Evolutionary conservation across 2,888 invertebrate species (phyloP).

Genomic region (Norana najaformis): DNA sequence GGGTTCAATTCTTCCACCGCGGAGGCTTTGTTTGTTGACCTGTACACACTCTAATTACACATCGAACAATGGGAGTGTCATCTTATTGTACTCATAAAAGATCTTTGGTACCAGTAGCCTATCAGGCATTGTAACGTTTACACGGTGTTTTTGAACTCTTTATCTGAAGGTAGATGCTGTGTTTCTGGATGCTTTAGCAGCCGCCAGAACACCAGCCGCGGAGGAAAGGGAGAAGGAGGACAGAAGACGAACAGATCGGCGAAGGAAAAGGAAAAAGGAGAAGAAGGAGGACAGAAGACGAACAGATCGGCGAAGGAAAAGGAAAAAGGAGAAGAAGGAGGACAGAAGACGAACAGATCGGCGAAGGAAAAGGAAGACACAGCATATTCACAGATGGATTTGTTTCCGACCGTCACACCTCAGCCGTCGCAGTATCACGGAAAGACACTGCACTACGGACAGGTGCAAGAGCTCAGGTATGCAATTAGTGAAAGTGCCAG

Average conservation of each 20-base stretch:
- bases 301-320: background rate
- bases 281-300: background rate
- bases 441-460: constrained; percentile 52
- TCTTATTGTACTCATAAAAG: no score
- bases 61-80: no score
- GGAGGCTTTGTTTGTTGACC: no score
- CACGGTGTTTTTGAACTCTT: background rate
- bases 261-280: background rate
- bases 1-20: no score
- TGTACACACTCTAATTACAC: no score
- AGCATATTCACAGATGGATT: background rate
- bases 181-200: background rate
- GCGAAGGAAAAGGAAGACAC: background rate
- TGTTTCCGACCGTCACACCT: background rate
- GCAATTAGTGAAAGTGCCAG: background rate
- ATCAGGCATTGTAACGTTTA: background rate
- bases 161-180: background rate
- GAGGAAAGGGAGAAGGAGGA: background rate
- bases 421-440: background rate
- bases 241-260: background rate
- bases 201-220: background rate
- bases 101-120: no score
- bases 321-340: background rate
- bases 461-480: constrained; percentile 48
- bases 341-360: background rate